These are phyloP conservation scores for Aptenodytes forsteri DNA, from an alignment of 2,113 vertebrate genomes.

Conservation along the genomic window DNA sequence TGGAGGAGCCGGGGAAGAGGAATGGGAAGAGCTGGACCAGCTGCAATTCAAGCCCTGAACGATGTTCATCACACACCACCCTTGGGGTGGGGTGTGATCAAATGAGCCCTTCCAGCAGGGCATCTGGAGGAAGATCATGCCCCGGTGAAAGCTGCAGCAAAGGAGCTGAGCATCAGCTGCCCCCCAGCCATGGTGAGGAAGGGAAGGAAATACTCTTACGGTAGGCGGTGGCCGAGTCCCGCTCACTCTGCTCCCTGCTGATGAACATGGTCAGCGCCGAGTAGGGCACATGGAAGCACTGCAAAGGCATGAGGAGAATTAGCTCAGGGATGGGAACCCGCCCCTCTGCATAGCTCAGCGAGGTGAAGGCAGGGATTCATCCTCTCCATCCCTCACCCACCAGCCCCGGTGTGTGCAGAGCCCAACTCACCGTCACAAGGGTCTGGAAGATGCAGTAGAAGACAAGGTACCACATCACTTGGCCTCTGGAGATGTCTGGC, in stretches of 20 bases:
- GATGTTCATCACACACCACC: background rate
- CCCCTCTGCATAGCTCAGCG: background rate
- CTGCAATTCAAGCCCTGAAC: background rate
- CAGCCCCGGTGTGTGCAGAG: background rate
- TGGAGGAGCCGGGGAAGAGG: background rate
- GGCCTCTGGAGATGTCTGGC: constrained; percentile 82
- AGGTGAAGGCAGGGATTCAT: background rate
- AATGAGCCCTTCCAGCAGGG: background rate
- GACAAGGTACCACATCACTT: constrained; percentile 88
- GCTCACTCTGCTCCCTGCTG: constrained; percentile 90
- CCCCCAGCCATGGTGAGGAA: fast-evolving
- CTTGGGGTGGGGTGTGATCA: background rate
- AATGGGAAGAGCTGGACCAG: background rate
- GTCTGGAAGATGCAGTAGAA: constrained; percentile 97
- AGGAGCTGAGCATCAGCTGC: background rate
- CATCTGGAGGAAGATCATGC: background rate
- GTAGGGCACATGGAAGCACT: constrained; percentile 98
- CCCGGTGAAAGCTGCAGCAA: background rate
- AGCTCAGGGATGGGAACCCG: background rate
- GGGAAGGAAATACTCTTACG: constrained; percentile 75
- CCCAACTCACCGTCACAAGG: constrained; percentile 88
- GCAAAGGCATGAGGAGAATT: background rate
- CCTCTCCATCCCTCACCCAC: background rate
- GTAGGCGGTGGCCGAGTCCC: constrained; percentile 94
- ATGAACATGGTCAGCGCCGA: constrained; percentile 98